A percentile compares a stretch with the other conserved stretches of the same genome.
phyloP scores from a whole-genome alignment of 2,888 invertebrate species.

The Sepiola atlantica region DNA sequence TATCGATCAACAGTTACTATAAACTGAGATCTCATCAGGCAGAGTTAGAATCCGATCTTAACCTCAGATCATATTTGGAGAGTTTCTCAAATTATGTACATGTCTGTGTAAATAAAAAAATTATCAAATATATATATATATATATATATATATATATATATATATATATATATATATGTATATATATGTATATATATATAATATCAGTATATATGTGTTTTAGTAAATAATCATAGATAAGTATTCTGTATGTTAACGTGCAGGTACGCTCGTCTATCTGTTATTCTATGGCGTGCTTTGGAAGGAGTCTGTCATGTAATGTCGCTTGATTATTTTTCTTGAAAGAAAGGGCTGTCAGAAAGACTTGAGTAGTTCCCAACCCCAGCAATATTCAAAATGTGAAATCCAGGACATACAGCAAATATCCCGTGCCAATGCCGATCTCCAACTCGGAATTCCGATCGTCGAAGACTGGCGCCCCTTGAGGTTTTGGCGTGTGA shows the following conservation, averaged over 20 bases:
- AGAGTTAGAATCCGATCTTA: too few relatives aligned
- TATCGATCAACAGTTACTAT: too few relatives aligned
- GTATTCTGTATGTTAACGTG: neutral
- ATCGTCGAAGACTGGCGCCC: neutral
- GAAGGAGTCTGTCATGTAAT: neutral
- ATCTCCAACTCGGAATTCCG: neutral
- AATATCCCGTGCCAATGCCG: neutral
- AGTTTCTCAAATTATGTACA: too few relatives aligned
- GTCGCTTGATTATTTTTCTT: neutral
- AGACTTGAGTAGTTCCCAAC: neutral
- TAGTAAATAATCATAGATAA: slow-evolving; percentile 1
- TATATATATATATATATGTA: neutral
- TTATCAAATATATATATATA: too few relatives aligned
- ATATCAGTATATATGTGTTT: neutral
- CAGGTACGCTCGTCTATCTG: neutral
- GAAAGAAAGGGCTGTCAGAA: neutral
- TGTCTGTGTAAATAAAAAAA: too few relatives aligned
- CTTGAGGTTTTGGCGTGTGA: neutral
- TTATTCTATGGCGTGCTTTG: neutral
- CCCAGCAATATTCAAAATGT: neutral
- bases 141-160: neutral
- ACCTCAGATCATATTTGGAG: too few relatives aligned
- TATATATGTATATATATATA: neutral
- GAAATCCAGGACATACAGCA: neutral
- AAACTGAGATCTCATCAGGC: too few relatives aligned